These are phyloP conservation scores for Pangasianodon gigas DNA, from an alignment of 2,113 vertebrate genomes.

Conservation along the genomic window DNA sequence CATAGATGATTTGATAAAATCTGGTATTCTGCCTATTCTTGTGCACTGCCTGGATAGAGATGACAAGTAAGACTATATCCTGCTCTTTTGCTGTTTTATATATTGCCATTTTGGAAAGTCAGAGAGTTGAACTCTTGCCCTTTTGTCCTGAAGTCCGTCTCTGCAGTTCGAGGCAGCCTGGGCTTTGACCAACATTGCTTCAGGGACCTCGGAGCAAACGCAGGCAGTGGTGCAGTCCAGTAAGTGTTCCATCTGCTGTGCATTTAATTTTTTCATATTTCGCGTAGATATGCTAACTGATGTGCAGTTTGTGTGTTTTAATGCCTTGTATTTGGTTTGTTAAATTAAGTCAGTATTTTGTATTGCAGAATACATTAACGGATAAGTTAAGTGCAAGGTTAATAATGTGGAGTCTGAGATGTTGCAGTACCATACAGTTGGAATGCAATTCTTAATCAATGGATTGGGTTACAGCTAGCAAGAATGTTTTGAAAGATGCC, in stretches of 20 bases:
- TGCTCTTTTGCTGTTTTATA: neutral
- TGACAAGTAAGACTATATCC: conserved; percentile 86
- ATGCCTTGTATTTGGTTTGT: neutral
- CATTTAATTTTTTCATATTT: neutral
- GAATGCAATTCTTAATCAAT: neutral
- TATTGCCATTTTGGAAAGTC: neutral
- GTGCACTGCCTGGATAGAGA: conserved; percentile 99
- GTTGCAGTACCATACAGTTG: no score
- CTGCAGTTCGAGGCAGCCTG: conserved; percentile 98
- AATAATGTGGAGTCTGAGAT: neutral
- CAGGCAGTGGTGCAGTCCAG: conserved; percentile 98
- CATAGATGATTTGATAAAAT: conserved; percentile 97
- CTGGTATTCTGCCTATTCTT: conserved; percentile 97
- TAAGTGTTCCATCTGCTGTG: conserved; percentile 71
- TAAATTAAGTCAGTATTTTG: neutral
- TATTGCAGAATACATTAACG: no score
- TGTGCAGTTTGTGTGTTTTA: neutral
- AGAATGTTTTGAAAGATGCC: neutral
- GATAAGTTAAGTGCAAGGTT: neutral
- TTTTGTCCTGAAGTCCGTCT: conserved; percentile 81
- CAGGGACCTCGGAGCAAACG: conserved; percentile 97
- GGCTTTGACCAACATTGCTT: conserved; percentile 99
- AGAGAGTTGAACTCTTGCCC: neutral
- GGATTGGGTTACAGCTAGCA: neutral
- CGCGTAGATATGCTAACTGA: neutral